phyloP scores from a whole-genome alignment of 2,113 vertebrate genomes.

The Nerophis lumbriciformis region DNA sequence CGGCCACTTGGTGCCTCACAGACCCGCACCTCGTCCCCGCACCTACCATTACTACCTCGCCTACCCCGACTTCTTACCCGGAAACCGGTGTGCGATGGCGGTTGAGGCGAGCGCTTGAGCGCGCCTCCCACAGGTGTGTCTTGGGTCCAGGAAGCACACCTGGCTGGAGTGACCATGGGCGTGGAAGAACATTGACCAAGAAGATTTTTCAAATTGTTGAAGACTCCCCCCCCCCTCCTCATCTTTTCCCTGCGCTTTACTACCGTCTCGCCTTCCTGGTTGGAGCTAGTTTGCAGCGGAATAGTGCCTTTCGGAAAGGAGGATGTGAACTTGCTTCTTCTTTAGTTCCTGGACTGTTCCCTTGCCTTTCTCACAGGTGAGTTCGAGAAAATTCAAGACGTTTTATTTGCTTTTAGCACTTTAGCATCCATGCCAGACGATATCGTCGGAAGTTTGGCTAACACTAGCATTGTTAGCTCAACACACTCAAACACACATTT shows the following conservation, averaged over 20 bases:
- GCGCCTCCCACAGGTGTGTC: conserved; percentile 72
- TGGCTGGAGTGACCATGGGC: conserved; percentile 77
- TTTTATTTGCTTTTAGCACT: background rate
- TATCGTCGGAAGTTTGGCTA: conserved; percentile 23
- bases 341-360: conserved; percentile 31
- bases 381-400: conserved; percentile 30
- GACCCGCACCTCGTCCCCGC: background rate
- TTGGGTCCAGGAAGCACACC: conserved; percentile 57
- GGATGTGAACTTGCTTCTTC: conserved; percentile 62
- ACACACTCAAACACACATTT: background rate
- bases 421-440: background rate
- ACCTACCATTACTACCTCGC: background rate
- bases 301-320: conserved; percentile 54
- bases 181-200: conserved; percentile 56
- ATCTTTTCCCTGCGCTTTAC: background rate
- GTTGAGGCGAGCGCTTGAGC: conserved; percentile 38
- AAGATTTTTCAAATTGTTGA: conserved; percentile 28
- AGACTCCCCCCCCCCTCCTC: conserved; percentile 25
- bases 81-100: conserved; percentile 40
- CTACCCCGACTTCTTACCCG: conserved; percentile 3
- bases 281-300: conserved; percentile 26
- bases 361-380: conserved; percentile 61
- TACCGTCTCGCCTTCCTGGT: conserved; percentile 8
- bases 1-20: background rate
- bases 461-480: background rate